Evolutionary conservation across 2,113 vertebrate genomes (phyloP), one percentile per base, ranked within the genome.

Genomic region (Ceyx cyanopectus): DNA sequence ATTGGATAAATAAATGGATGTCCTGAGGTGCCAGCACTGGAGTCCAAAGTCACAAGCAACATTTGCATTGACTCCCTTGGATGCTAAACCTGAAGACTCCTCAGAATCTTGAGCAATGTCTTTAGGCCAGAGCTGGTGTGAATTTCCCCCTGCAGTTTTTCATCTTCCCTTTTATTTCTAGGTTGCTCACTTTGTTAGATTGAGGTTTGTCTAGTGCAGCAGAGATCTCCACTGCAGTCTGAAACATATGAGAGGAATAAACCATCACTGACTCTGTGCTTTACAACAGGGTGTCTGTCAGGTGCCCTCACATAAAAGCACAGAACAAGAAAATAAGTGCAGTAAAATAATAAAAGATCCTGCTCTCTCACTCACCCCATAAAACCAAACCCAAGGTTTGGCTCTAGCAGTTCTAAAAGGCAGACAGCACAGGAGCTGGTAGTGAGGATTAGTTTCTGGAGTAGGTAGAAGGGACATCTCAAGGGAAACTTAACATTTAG

Each of bases 161-260:
- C 17, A 37, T 90, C 51, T 78, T 54, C 17, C 88, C 51, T 78
- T 56, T 81, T 70, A 82, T 92, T 94, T 93, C 54, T 66, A 54
- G 62, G 27, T 41, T 91, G 15, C 41, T 81, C 45, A 14, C 50
- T 75, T 78, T 63, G 40, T 90, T 57, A 69, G 50, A 80, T 43
- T 90, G 24, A 76, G 89, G 95, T 90, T 87, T 83, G 32, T 81
- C 74, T 75, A 29, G 41, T 61, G n/a, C 41, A 90, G 92, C 43
- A 86, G 69, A 86, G 74, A 94, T 96, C 66, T 92, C 88, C 95
- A 37, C 77, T 93, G 81, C 66, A 54, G 8, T 58, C 69, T 81
- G 77, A 94, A 94, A 79, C 45, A 34, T 76, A 88, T 84, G 75
- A 76, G 37, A 88, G 62, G 70, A 89, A 92, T 83, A 95, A 95